phyloP scores from a whole-genome alignment of 2,113 vertebrate genomes.

The Myrmophylax atrothorax region DNA sequence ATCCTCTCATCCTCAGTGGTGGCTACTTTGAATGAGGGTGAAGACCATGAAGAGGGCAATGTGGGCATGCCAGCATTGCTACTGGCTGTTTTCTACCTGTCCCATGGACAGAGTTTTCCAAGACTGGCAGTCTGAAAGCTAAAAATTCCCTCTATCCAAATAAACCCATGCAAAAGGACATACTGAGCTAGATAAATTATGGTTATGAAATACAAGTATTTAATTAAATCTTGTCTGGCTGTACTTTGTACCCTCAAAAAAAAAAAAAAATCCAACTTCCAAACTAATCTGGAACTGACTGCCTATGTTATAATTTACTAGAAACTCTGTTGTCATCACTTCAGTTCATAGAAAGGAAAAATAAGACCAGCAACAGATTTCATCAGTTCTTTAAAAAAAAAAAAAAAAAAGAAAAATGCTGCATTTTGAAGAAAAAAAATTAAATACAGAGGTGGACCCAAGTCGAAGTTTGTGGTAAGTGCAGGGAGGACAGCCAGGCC shows the following conservation, averaged over 20 bases:
- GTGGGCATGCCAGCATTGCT: not conserved
- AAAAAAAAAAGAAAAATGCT: not conserved
- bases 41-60: not conserved
- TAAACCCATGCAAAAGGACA: slow-evolving; percentile 32
- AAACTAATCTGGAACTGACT: slow-evolving; percentile 47
- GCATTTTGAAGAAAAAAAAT: not conserved
- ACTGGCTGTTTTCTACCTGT: slow-evolving; percentile 5
- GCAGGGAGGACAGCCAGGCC: not conserved
- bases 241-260: not conserved
- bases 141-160: slow-evolving; percentile 13
- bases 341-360: slow-evolving; percentile 55
- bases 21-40: not conserved
- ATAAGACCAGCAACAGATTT: slow-evolving; percentile 1
- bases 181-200: slow-evolving; percentile 39
- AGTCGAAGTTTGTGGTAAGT: not conserved
- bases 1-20: not conserved
- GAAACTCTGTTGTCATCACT: slow-evolving; percentile 65
- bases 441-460: not conserved
- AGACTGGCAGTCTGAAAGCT: not conserved
- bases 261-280: not conserved
- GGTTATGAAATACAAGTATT: slow-evolving; percentile 59
- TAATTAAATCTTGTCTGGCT: slow-evolving; percentile 60
- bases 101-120: not conserved
- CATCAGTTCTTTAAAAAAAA: not conserved
- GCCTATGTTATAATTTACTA: slow-evolving; percentile 59